Conservation (phyloP, 2,797 vertebrate genomes). For the Scolopax rusticola region DNA sequence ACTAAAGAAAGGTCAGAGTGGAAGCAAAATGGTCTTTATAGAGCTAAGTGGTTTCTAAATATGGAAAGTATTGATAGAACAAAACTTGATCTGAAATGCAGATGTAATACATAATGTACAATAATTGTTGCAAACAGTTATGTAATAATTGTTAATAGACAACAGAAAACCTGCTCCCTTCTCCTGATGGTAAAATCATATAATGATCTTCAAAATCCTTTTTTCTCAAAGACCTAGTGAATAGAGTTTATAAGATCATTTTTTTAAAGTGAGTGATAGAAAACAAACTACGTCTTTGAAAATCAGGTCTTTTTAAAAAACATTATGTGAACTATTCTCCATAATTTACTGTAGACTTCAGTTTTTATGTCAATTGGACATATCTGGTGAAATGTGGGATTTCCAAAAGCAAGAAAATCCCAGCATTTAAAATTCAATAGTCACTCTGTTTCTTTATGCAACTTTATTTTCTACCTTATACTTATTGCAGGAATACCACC, state of each 20-base stretch:
- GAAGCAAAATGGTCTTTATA: not conserved
- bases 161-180: not conserved
- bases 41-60: not conserved
- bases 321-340: not conserved
- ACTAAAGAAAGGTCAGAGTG: not conserved
- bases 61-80: not conserved
- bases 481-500: not conserved
- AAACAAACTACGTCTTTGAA: not conserved
- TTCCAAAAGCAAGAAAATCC: not conserved
- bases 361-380: not conserved
- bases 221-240: not conserved
- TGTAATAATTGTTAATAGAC: not conserved
- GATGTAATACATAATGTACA: not conserved
- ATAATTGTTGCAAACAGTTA: not conserved
- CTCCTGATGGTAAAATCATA: not conserved
- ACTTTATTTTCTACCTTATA: not conserved
- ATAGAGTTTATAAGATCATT: not conserved
- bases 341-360: not conserved
- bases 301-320: not conserved
- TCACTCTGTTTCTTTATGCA: not conserved
- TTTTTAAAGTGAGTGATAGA: not conserved
- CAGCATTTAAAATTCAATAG: not conserved
- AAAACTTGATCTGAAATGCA: not conserved
- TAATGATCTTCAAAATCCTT: not conserved
- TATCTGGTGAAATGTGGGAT: not conserved